Conservation (phyloP, 2,888 invertebrate species). For the Drosophila neoperkinsi region DNA sequence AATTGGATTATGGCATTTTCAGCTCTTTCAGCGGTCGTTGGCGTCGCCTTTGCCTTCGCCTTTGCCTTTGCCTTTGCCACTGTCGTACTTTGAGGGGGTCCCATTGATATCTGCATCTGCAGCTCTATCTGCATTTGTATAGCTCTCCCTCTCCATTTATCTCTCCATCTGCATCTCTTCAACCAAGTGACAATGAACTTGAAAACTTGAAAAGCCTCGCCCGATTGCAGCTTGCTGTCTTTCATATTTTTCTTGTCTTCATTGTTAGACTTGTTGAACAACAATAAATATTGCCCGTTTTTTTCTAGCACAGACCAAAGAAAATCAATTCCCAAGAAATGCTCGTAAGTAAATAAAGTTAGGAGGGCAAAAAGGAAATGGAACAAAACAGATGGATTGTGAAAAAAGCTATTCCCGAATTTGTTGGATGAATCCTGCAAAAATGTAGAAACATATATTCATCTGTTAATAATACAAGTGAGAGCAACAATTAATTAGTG, state of each 20-base stretch:
- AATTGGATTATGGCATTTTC: conserved; percentile 80
- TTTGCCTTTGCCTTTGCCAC: not conserved
- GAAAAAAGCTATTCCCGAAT: not conserved
- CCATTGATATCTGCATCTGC: conserved; percentile 10
- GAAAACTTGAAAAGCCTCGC: conserved; percentile 55
- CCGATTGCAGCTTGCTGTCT: conserved; percentile 5
- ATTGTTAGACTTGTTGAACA: not conserved
- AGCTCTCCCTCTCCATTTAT: not conserved
- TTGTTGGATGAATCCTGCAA: not conserved
- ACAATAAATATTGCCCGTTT: not conserved
- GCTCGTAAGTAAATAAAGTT: not conserved
- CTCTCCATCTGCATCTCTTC: not conserved
- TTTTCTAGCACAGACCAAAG: not conserved
- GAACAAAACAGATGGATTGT: not conserved
- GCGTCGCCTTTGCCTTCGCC: conserved; percentile 27
- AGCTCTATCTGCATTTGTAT: conserved; percentile 14
- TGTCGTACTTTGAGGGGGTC: conserved; percentile 61
- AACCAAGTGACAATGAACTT: conserved; percentile 72
- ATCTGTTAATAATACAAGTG: not conserved
- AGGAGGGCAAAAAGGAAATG: not conserved
- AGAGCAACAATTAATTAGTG: not conserved
- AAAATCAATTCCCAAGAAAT: not conserved
- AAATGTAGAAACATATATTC: not conserved
- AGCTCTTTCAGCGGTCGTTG: conserved; percentile 71
- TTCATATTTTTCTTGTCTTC: conserved; percentile 3